Evolutionary conservation across 2,888 invertebrate species (phyloP).

Genomic region (Cheilosia variabilis): DNA sequence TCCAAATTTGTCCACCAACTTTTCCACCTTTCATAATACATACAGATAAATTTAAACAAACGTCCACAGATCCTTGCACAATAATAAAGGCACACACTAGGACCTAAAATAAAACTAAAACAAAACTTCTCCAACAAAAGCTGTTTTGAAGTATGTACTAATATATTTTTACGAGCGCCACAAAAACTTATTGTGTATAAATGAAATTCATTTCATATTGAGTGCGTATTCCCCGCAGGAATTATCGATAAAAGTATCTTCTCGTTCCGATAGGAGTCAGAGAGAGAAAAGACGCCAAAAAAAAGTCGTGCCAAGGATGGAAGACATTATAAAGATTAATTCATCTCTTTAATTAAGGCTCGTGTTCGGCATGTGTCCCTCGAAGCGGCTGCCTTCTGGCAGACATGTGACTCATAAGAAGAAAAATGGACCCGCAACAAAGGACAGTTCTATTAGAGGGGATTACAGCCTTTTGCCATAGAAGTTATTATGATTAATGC

Average conservation of each 20-base stretch:
- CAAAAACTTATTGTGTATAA: neutral
- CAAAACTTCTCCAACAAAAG: neutral
- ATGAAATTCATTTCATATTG: neutral
- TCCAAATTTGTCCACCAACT: too few relatives aligned
- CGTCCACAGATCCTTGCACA: too few relatives aligned
- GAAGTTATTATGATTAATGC: slow-evolving; percentile 54
- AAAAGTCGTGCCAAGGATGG: neutral
- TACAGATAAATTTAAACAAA: too few relatives aligned
- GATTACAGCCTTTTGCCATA: slow-evolving; percentile 35
- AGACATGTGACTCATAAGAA: slow-evolving; percentile 11
- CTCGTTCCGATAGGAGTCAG: neutral
- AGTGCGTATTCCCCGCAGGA: slow-evolving; percentile 18
- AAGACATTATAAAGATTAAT: slow-evolving; percentile 44
- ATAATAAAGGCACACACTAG: too few relatives aligned
- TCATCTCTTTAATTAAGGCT: slow-evolving; percentile 42
- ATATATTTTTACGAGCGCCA: slow-evolving; percentile 1
- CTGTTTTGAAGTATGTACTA: slow-evolving; percentile 1
- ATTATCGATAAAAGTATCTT: slow-evolving; percentile 18
- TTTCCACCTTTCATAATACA: too few relatives aligned
- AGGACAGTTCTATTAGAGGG: neutral
- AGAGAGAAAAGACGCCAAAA: neutral
- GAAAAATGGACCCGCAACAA: slow-evolving; percentile 16
- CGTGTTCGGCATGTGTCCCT: slow-evolving; percentile 10
- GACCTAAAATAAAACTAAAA: neutral
- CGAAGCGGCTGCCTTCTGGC: neutral